Conservation (phyloP, 2,797 vertebrate species). For the Falco cherrug region DNA sequence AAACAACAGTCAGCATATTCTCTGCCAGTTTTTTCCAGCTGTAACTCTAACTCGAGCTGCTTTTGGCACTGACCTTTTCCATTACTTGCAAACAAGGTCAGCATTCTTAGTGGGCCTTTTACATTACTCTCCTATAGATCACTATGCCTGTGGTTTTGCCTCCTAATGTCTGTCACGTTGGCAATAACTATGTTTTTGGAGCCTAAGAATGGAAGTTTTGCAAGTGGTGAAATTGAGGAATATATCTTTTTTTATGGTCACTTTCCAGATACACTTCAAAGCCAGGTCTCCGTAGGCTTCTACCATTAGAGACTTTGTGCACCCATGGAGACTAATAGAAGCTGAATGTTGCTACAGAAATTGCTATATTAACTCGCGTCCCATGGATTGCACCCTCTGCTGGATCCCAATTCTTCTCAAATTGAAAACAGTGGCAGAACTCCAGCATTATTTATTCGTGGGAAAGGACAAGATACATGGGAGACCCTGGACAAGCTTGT, state of each 20-base stretch:
- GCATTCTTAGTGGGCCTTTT: neutral
- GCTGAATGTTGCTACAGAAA: neutral
- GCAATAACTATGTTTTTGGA: neutral
- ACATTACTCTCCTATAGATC: neutral
- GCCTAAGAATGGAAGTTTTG: neutral
- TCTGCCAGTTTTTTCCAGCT: neutral
- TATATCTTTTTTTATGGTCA: neutral
- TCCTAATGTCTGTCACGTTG: neutral
- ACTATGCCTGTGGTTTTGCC: neutral
- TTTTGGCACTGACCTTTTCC: conserved; percentile 29
- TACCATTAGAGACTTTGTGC: neutral
- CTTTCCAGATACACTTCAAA: conserved; percentile 14
- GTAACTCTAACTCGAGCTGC: conserved; percentile 1
- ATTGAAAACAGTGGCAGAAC: neutral
- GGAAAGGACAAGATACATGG: neutral
- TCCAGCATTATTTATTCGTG: neutral
- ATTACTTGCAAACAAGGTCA: conserved; percentile 40
- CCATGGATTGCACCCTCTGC: neutral
- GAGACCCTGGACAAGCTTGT: neutral
- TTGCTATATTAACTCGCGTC: neutral
- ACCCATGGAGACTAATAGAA: neutral
- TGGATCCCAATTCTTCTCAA: conserved; percentile 4
- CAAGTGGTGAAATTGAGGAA: neutral
- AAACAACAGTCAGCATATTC: neutral
- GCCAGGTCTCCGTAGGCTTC: neutral